phyloP scores from a whole-genome alignment of 1,140 invertebrate species.

The Atta cephalotes region DNA sequence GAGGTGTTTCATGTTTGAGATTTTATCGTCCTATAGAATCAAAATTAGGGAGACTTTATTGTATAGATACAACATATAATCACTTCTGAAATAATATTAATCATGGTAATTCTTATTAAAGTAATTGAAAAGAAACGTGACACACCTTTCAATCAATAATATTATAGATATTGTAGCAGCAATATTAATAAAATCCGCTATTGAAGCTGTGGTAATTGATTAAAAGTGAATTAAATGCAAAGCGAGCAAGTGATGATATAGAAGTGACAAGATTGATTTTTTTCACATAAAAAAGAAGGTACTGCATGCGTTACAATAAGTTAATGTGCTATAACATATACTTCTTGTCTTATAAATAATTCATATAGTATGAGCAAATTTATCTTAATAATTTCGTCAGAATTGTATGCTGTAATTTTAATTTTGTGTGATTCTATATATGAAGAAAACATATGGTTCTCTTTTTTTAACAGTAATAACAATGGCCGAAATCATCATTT shows the following conservation, averaged over 20 bases:
- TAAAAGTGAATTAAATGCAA: not conserved
- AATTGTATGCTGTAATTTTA: not conserved
- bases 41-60: no score
- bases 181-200: not conserved
- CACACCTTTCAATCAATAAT: no score
- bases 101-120: no score
- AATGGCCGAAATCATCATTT: no score
- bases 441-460: not conserved
- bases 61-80: no score
- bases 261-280: not conserved
- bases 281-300: not conserved
- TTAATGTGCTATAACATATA: slow-evolving; percentile 7
- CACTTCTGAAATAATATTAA: no score
- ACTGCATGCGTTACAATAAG: slow-evolving; percentile 31
- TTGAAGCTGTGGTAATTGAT: not conserved
- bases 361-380: slow-evolving; percentile 11
- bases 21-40: no score
- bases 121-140: no score
- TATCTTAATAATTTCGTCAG: slow-evolving; percentile 13
- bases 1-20: no score
- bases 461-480: not conserved
- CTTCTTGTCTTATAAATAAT: slow-evolving; percentile 17
- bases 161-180: not conserved
- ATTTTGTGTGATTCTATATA: not conserved
- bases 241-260: not conserved